Conservation (phyloP, 1,140 invertebrate species). For the Rhopalosiphum maidis region DNA sequence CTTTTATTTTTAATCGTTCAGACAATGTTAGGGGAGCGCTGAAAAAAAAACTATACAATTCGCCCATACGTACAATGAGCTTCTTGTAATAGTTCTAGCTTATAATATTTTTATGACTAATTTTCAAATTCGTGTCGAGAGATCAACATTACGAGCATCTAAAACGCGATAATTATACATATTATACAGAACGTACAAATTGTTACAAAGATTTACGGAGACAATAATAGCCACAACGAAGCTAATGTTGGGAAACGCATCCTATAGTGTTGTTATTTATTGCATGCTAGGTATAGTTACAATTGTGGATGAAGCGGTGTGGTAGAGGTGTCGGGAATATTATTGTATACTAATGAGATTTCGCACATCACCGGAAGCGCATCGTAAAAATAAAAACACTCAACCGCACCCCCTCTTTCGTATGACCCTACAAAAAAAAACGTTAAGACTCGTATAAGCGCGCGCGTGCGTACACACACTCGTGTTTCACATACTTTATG, state of each 20-base stretch:
- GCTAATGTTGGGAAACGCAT: not conserved
- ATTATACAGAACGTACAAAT: not conserved
- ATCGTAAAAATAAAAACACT: not conserved
- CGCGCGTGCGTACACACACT: not conserved
- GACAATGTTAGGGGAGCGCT: no score
- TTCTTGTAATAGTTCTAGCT: no score
- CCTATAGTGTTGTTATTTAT: not conserved
- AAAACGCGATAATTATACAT: not conserved
- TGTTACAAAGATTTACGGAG: not conserved
- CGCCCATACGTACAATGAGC: no score
- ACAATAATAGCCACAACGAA: not conserved
- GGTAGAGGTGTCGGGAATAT: not conserved
- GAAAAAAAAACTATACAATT: no score
- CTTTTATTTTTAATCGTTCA: no score
- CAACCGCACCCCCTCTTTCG: not conserved
- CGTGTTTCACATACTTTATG: not conserved
- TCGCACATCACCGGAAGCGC: not conserved
- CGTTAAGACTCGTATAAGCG: not conserved
- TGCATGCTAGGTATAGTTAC: not conserved
- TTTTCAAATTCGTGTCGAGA: no score
- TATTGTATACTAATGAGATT: constrained; percentile 21
- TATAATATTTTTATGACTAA: no score
- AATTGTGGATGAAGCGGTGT: not conserved
- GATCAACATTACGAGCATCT: not conserved
- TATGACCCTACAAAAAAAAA: not conserved